These are phyloP conservation scores for Acanthopagrus latus DNA, from an alignment of 2,797 vertebrate genomes.

Conservation along the genomic window DNA sequence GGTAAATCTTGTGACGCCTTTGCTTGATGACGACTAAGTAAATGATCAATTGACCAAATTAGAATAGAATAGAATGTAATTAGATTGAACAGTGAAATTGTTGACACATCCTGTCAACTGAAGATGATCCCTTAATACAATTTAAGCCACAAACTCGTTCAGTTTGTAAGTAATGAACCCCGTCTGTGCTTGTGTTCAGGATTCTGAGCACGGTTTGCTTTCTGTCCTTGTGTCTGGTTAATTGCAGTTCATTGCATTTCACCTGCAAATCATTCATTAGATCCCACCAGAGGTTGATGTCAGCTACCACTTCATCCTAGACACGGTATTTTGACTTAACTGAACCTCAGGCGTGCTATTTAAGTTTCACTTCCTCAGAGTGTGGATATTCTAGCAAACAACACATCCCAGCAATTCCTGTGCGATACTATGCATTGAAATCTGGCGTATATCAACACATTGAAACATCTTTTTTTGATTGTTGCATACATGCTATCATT, in stretches of 20 bases:
- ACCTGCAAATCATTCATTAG: constrained; percentile 21
- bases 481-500: constrained; percentile 9
- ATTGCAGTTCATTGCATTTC: constrained; percentile 30
- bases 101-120: neutral
- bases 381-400: constrained; percentile 6
- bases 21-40: neutral
- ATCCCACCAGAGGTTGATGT: constrained; percentile 26
- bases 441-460: constrained; percentile 13
- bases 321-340: constrained; percentile 5
- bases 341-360: constrained; percentile 20
- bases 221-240: constrained; percentile 6
- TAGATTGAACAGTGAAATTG: neutral
- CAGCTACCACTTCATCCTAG: constrained; percentile 17
- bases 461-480: constrained; percentile 1
- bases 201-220: constrained; percentile 3
- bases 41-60: neutral
- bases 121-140: neutral
- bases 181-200: neutral
- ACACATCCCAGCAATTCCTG: constrained; percentile 21
- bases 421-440: constrained; percentile 5
- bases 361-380: constrained; percentile 6
- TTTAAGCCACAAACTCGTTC: neutral
- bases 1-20: neutral
- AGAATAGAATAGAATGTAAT: neutral
- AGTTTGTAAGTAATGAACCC: neutral